Conservation (phyloP, 1,140 invertebrate genomes). For the Danaus melanippus region DNA sequence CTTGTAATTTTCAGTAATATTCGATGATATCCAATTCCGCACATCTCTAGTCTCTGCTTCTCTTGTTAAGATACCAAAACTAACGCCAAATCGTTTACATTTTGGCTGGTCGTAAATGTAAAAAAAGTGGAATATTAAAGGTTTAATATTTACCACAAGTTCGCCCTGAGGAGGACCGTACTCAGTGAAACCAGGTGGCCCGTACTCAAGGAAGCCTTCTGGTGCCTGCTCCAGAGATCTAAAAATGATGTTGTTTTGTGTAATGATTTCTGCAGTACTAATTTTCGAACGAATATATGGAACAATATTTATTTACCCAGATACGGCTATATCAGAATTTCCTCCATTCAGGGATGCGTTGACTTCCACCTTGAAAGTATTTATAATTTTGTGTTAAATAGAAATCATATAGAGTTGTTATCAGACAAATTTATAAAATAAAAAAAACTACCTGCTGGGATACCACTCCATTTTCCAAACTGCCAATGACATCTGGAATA, state of each 20-base stretch:
- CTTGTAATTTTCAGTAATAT: too few relatives aligned
- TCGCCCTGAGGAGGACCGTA: conserved; percentile 55
- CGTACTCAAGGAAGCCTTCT: conserved; percentile 61
- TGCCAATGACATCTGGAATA: conserved; percentile 16
- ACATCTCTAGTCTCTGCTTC: too few relatives aligned
- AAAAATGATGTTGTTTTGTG: conserved; percentile 6
- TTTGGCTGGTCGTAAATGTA: background rate
- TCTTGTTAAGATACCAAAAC: background rate
- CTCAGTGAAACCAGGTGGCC: conserved; percentile 56
- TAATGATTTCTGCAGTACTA: too few relatives aligned
- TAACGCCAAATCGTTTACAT: background rate
- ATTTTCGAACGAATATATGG: too few relatives aligned
- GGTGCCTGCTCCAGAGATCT: conserved; percentile 39
- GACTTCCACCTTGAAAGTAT: conserved; percentile 10
- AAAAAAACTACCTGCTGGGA: conserved; percentile 13
- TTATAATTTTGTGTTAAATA: too few relatives aligned
- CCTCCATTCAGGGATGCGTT: conserved; percentile 6
- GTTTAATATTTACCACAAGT: conserved; percentile 21
- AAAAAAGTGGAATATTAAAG: background rate
- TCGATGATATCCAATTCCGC: too few relatives aligned
- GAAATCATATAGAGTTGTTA: background rate
- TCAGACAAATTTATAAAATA: background rate
- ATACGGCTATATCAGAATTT: background rate
- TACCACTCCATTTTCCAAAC: conserved; percentile 11
- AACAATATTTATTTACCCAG: conserved; percentile 8